Base-by-base conservation (phyloP, 2,888 invertebrate species). In the Beris morrisii region DNA sequence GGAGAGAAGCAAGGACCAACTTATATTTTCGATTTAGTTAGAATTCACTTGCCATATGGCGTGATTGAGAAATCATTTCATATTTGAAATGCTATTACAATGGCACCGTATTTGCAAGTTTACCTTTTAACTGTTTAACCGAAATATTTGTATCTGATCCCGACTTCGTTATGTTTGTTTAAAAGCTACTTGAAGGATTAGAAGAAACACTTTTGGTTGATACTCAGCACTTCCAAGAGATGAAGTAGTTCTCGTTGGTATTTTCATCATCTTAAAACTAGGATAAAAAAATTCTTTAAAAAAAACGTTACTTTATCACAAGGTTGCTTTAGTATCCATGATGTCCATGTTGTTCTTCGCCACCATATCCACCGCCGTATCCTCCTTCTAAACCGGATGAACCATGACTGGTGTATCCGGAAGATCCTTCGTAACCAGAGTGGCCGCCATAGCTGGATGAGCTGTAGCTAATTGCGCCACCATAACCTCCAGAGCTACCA, bases 251-350 rank as follows among this genome's bases (percentile, higher is more conserved):
- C 45, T 59, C 45, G 57, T 22, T 57, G 57, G 45, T 57, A 13
- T 38, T 22, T 45, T 56, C 63, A 46, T 48, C 32, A 57, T 54
- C 68, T 68, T 68, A 68, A 65, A 68, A 68, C 68, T 68, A 68
- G 52, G 52, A 63, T 68, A 65, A 65, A 68, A 65, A 65, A 12
- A 30, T 65, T 9, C 48, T 57, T n/a, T 48, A 48, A 65, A 65
- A 56, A 56, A 64, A 66, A 43, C 43, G 46, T 65, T 52, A 43
- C n/a, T 58, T 63, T 69, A 69, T 69, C 69, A 69, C 69, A 69
- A 69, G 59, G 59, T 59, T 32, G 59, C 48, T 76, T 75, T 78
- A 77, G 74, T 77, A 78, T 73, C 74, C 72, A 67, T 76, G 75
- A 52, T 68, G 70, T 53, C 65, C 38, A 61, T 58, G 59, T 4